phyloP scores from a whole-genome alignment of 2,113 vertebrate species.

The Clarias batrachus region DNA sequence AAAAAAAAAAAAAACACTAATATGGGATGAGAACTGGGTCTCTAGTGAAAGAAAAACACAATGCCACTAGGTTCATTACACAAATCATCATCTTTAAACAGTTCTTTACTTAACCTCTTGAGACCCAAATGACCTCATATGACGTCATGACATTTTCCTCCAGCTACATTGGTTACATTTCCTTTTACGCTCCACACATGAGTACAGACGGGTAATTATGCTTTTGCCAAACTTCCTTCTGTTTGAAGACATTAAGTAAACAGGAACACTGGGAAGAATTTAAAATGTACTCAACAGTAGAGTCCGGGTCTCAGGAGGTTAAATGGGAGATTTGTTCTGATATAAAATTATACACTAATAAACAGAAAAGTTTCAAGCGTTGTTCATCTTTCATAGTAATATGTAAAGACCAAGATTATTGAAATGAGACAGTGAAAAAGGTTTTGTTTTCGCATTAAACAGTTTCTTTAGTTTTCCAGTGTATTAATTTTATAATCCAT shows the following conservation, averaged over 20 bases:
- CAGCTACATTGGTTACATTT: too few relatives aligned
- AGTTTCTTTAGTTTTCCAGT: not conserved
- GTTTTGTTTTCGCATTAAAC: not conserved
- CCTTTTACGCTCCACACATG: too few relatives aligned
- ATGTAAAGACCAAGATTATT: not conserved
- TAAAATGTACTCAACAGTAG: too few relatives aligned
- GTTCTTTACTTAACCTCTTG: too few relatives aligned
- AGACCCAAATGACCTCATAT: too few relatives aligned
- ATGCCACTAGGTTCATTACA: too few relatives aligned
- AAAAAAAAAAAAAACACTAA: not conserved
- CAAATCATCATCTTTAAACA: not conserved
- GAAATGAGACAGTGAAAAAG: not conserved
- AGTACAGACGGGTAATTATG: too few relatives aligned
- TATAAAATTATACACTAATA: not conserved
- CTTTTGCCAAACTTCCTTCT: too few relatives aligned
- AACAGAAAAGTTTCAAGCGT: not conserved
- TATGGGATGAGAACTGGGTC: not conserved
- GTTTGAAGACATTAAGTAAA: too few relatives aligned
- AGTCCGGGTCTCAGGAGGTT: too few relatives aligned
- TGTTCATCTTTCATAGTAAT: not conserved
- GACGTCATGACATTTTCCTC: too few relatives aligned
- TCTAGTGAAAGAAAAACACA: not conserved
- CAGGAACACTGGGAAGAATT: too few relatives aligned
- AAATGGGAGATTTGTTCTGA: not conserved
- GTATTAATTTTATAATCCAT: not conserved